Evolutionary conservation across 2,113 vertebrate species (phyloP).

Genomic region (Pseudorhombus dupliciocellatus): DNA sequence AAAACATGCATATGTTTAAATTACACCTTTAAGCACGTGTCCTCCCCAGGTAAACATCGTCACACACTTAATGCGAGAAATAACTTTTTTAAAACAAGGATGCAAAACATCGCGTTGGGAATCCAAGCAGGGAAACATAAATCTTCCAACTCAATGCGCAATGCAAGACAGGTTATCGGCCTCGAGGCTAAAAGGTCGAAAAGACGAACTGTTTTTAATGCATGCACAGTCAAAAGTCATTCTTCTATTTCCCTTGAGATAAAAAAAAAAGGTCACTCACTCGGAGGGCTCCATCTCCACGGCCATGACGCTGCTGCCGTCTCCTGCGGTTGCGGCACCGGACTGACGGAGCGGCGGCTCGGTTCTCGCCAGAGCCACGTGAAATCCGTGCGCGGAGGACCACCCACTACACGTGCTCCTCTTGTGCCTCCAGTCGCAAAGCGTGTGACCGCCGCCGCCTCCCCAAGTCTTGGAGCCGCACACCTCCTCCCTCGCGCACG

Average conservation of each 20-base stretch:
- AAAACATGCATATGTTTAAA: background rate
- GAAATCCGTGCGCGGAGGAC: slow-evolving; percentile 63
- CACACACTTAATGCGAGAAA: background rate
- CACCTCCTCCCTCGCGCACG: slow-evolving; percentile 35
- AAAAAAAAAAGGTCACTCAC: slow-evolving; percentile 66
- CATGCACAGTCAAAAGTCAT: background rate
- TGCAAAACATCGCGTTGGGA: background rate
- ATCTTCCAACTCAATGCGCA: background rate
- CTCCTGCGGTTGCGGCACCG: slow-evolving; percentile 57
- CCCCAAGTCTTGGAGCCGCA: background rate
- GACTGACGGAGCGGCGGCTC: slow-evolving; percentile 43
- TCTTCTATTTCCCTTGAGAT: background rate
- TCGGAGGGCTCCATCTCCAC: slow-evolving; percentile 82
- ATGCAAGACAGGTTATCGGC: background rate
- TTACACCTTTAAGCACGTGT: background rate
- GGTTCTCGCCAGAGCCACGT: slow-evolving; percentile 75
- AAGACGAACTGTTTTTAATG: too few relatives aligned
- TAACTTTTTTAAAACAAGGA: slow-evolving; percentile 1
- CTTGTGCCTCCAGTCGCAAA: slow-evolving; percentile 40
- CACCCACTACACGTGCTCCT: slow-evolving; percentile 79
- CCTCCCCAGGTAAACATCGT: background rate
- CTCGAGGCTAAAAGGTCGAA: too few relatives aligned
- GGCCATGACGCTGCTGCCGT: slow-evolving; percentile 73
- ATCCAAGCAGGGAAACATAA: background rate
- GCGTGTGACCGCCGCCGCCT: slow-evolving; percentile 39